A percentile compares a stretch with the other conserved stretches of the same genome.
Evolutionary conservation across 2,113 vertebrate genomes (phyloP).

Genomic region (Xyliphius kryptos): DNA sequence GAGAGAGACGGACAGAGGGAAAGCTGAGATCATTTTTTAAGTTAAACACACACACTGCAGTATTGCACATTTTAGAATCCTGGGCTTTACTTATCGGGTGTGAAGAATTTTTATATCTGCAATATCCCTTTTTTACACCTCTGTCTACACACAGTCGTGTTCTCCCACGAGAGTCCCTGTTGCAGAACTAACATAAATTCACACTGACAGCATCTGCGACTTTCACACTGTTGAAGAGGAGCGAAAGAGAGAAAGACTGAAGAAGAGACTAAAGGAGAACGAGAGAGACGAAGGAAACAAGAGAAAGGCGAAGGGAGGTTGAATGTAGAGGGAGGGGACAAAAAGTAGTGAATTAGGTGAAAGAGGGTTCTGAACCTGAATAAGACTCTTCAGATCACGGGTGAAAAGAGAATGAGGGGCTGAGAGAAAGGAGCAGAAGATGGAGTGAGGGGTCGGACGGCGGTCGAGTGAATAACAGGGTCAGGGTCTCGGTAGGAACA

Average conservation of each 20-base stretch:
- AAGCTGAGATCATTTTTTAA: too few relatives aligned
- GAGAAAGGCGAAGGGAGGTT: conserved; percentile 1
- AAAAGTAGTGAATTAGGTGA: too few relatives aligned
- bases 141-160: not conserved
- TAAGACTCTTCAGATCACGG: conserved; percentile 49
- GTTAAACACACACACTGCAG: conserved; percentile 2
- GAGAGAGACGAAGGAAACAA: conserved; percentile 7
- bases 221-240: conserved; percentile 29
- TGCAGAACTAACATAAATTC: conserved; percentile 33
- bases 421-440: conserved; percentile 19
- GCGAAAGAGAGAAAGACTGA: not conserved
- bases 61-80: conserved; percentile 28
- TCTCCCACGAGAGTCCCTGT: conserved; percentile 16
- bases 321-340: too few relatives aligned
- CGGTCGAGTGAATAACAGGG: conserved; percentile 14
- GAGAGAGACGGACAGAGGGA: too few relatives aligned
- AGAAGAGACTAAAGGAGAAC: too few relatives aligned
- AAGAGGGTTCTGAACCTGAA: too few relatives aligned
- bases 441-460: conserved; percentile 12
- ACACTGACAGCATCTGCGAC: conserved; percentile 32
- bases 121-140: conserved; percentile 25
- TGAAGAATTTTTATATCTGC: conserved; percentile 28
- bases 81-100: conserved; percentile 14
- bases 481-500: not conserved
- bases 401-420: conserved; percentile 19